Evolutionary conservation across 2,888 invertebrate species (phyloP), one percentile per base, ranked within the genome.

Genomic region (Rhogogaster chlorosoma): DNA sequence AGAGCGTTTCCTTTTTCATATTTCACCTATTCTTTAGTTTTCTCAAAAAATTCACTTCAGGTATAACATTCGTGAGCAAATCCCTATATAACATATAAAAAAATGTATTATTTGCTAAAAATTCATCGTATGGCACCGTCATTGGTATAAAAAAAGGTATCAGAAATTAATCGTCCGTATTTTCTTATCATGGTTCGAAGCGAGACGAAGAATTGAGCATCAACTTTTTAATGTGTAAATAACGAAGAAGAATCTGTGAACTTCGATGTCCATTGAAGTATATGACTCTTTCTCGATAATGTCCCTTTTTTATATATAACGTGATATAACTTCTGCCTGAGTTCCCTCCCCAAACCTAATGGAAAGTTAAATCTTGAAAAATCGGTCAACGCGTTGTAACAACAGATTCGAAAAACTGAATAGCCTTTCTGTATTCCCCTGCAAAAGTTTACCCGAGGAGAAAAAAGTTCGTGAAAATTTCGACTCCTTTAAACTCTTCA

Each of bases 331-430:
- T 67, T 67, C 67, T 67, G 67, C 32, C 67, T 32, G 26, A 67
- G 32, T 67, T 67, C 32, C 32, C 29, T 26, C 32, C 67, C 32
- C 18, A 67, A 67, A 32, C 26, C 1, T 7, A 18, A 67, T 12
- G 67, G 73, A 42, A 42, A 73, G 73, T 22, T 38, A 38, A 73
- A 73, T 42, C 70, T 18, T 36, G n/a, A 70, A 70, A 70, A 29
- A 70, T 70, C 18, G 70, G n/a, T 36, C 70, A 70, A 29, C 32
- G 29, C 38, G 6, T 32, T 67, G 29, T 67, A 61, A 73, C 73
- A 73, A 22, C 6, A 42, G 42, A 73, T 73, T 73, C 42, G 26
- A 42, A 26, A 42, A 73, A n/a, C 22, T 38, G 36, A 71, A 71
- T 18, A 22, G n/a, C 22, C n/a, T n/a, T n/a, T 71, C 9, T 22